These are phyloP conservation scores for Idaea straminata DNA, from an alignment of 2,888 invertebrate species.

Conservation along the genomic window DNA sequence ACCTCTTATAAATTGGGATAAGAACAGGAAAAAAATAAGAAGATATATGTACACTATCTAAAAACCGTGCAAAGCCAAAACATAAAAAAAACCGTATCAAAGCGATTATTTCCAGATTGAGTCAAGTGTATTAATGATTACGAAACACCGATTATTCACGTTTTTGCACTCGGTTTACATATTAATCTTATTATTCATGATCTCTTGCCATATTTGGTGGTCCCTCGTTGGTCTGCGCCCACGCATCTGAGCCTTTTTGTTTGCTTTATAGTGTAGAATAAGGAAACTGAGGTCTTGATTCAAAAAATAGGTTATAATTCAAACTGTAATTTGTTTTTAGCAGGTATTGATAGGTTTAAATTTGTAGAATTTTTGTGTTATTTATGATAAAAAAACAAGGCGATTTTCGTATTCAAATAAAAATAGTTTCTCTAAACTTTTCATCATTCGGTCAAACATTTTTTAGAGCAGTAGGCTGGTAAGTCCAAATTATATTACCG, in stretches of 20 bases:
- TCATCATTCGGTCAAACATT: neutral
- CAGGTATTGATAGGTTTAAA: neutral
- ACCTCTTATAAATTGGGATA: too few relatives aligned
- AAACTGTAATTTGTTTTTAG: neutral
- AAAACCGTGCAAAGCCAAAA: neutral
- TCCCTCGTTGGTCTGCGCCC: neutral
- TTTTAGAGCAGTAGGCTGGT: neutral
- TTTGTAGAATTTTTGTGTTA: neutral
- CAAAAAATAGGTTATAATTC: slow-evolving; percentile 1
- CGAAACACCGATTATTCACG: slow-evolving; percentile 11
- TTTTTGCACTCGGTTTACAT: slow-evolving; percentile 26
- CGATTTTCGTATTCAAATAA: neutral
- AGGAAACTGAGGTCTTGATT: neutral
- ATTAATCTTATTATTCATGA: slow-evolving; percentile 37
- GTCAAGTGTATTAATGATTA: slow-evolving; percentile 7
- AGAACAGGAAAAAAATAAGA: too few relatives aligned
- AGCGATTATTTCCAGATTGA: neutral
- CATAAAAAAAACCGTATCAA: neutral
- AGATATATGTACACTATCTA: neutral
- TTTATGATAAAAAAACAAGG: neutral
- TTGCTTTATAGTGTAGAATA: neutral
- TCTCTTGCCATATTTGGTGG: slow-evolving; percentile 41
- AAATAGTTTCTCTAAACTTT: neutral
- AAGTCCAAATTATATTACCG: neutral
- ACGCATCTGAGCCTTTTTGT: neutral